Evolutionary conservation across 2,888 invertebrate species (phyloP).

Genomic region (Fissipunctia ypsillon): DNA sequence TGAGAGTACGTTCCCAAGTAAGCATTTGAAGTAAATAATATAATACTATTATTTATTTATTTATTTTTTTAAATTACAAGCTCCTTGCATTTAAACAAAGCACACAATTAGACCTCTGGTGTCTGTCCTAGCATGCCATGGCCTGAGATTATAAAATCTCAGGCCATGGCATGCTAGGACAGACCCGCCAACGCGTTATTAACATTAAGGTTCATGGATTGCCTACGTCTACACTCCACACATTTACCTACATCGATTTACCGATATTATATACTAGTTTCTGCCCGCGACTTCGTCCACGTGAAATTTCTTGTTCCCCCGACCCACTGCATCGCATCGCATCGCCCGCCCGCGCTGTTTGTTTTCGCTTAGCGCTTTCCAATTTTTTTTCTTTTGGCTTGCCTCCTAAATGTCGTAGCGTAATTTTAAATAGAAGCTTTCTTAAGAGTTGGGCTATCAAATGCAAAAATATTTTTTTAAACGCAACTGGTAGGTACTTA

Average conservation of each 20-base stretch:
- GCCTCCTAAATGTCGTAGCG: not conserved
- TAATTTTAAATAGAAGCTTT: not conserved
- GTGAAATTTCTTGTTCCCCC: not conserved
- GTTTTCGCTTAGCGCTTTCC: not conserved
- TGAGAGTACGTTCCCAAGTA: not conserved
- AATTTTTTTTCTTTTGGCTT: not conserved
- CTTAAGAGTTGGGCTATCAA: not conserved
- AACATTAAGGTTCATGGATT: too few relatives aligned
- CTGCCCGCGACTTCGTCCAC: not conserved
- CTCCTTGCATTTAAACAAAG: too few relatives aligned
- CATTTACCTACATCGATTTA: not conserved
- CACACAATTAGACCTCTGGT: too few relatives aligned
- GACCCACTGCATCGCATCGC: not conserved
- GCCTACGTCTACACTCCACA: too few relatives aligned
- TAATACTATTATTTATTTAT: too few relatives aligned
- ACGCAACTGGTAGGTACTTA: not conserved
- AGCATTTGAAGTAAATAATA: not conserved
- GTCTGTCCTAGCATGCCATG: too few relatives aligned
- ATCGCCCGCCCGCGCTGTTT: not conserved
- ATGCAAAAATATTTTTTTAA: not conserved
- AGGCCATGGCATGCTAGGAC: too few relatives aligned
- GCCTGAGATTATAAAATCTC: too few relatives aligned
- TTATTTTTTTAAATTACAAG: too few relatives aligned
- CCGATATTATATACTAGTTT: not conserved
- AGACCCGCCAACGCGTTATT: too few relatives aligned